These are phyloP conservation scores for Adrianichthys oophorus DNA, from an alignment of 2,797 vertebrate genomes.

Conservation along the genomic window DNA sequence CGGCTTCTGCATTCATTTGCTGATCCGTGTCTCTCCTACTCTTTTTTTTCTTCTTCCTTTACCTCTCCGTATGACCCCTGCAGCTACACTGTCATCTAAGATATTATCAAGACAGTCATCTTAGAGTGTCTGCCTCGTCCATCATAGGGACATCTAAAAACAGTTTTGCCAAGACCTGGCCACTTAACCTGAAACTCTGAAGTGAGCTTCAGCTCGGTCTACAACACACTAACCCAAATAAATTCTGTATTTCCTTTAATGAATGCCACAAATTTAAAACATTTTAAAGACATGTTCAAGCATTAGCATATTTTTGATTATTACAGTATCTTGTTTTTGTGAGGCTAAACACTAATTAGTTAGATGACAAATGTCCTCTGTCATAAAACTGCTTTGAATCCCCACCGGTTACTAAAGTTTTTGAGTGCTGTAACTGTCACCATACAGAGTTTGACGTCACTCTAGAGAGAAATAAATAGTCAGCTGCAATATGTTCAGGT, in stretches of 20 bases:
- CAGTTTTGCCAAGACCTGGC: slow-evolving; percentile 26
- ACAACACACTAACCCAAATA: neutral
- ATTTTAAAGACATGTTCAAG: no score
- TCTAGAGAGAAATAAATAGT: slow-evolving; percentile 44
- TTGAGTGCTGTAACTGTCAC: slow-evolving; percentile 24
- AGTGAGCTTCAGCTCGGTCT: slow-evolving; percentile 20
- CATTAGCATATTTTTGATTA: no score
- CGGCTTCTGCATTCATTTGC: slow-evolving; percentile 58
- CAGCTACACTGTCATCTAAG: slow-evolving; percentile 34
- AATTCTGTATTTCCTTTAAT: neutral
- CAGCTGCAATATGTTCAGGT: slow-evolving; percentile 31
- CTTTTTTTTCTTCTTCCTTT: slow-evolving; percentile 3
- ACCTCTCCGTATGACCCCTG: slow-evolving; percentile 42
- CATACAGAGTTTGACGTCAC: slow-evolving; percentile 31
- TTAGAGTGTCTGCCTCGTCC: slow-evolving; percentile 34
- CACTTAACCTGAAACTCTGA: slow-evolving; percentile 15
- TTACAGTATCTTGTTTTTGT: no score
- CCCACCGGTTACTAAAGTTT: slow-evolving; percentile 6
- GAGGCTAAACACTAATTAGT: neutral
- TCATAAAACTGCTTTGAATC: slow-evolving; percentile 27
- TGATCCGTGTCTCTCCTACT: slow-evolving; percentile 30
- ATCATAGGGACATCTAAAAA: slow-evolving; percentile 35
- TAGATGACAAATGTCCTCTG: slow-evolving; percentile 1
- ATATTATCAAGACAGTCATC: slow-evolving; percentile 26
- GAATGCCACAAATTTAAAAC: no score